phyloP scores from a whole-genome alignment of 2,797 vertebrate genomes.

The Lepus townsendii region DNA sequence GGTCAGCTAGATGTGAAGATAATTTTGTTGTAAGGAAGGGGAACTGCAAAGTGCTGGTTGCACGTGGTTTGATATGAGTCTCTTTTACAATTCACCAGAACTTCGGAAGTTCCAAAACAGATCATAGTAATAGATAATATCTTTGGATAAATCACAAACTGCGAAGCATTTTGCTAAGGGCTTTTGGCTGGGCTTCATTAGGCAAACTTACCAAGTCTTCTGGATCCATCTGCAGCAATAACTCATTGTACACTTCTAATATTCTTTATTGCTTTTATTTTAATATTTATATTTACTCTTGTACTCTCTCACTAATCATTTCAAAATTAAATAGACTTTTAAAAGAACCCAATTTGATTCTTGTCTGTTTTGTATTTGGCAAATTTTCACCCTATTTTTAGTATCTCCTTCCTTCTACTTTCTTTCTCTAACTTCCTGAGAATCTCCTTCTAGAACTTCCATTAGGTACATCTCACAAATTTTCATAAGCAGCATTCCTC shows the following conservation, averaged over 20 bases:
- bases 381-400: neutral
- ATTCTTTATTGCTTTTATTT: conserved; percentile 12
- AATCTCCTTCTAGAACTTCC: neutral
- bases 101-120: neutral
- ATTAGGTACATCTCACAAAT: neutral
- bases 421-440: conserved; percentile 16
- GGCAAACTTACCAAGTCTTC: neutral
- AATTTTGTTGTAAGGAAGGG: neutral
- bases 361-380: conserved; percentile 30
- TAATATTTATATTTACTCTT: neutral
- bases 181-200: neutral
- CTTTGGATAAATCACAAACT: neutral
- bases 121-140: neutral
- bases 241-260: neutral
- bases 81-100: neutral
- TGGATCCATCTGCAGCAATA: neutral
- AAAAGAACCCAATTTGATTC: neutral
- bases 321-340: neutral
- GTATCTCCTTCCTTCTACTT: neutral
- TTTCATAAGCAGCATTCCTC: neutral
- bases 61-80: neutral
- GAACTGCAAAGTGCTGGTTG: neutral
- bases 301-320: neutral
- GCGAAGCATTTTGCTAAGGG: neutral
- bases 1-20: neutral